phyloP scores from a whole-genome alignment of 2,888 invertebrate genomes.

The Drosophila ezoana region DNA sequence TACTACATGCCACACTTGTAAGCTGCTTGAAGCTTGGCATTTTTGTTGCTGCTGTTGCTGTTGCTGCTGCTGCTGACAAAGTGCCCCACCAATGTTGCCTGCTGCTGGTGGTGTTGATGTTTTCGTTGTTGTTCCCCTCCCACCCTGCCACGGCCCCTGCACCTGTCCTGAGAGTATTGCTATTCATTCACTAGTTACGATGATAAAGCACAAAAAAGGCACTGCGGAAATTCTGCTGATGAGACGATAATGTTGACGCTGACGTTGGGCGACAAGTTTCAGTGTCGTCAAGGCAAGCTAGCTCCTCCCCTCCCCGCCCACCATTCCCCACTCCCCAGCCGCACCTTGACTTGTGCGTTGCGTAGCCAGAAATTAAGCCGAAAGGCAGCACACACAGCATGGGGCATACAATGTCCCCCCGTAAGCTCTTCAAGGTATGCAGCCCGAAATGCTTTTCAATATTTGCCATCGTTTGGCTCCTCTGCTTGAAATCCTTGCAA shows the following conservation, averaged over 20 bases:
- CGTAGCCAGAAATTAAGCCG: conserved; percentile 56
- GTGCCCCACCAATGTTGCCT: conserved; percentile 53
- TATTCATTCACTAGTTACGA: conserved; percentile 80
- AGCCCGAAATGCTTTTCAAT: conserved; percentile 69
- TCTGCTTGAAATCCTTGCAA: conserved; percentile 59
- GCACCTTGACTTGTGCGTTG: background rate
- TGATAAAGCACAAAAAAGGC: conserved; percentile 78
- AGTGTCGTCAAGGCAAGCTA: conserved; percentile 6
- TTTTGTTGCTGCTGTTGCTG: conserved; percentile 49
- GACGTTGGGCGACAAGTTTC: conserved; percentile 33
- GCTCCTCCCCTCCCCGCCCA: background rate
- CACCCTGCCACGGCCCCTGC: background rate
- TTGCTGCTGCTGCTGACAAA: conserved; percentile 56
- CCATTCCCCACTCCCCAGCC: background rate
- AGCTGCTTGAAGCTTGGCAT: conserved; percentile 71
- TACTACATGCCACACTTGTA: conserved; percentile 80
- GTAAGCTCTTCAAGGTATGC: conserved; percentile 52
- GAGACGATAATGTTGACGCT: conserved; percentile 77
- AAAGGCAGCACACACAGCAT: conserved; percentile 26
- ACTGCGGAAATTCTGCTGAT: conserved; percentile 80
- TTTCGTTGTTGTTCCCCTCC: conserved; percentile 45
- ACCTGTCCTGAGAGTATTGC: conserved; percentile 53
- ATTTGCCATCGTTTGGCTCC: conserved; percentile 44
- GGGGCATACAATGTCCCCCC: conserved; percentile 15
- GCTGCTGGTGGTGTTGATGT: conserved; percentile 56